phyloP scores from a whole-genome alignment of 2,797 vertebrate species.

The Clarias pachynema region DNA sequence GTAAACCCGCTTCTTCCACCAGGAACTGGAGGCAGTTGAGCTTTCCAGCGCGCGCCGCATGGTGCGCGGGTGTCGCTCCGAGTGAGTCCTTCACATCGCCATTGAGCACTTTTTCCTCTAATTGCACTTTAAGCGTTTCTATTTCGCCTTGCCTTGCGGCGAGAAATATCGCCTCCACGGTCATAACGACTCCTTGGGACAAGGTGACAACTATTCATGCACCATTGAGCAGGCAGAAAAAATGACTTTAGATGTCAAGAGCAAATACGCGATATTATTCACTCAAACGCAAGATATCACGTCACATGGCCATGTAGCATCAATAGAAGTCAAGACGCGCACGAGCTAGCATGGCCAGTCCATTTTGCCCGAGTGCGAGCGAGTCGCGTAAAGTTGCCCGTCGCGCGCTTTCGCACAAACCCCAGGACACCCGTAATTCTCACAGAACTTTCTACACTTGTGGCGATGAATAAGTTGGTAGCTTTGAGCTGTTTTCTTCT shows the following conservation, averaged over 20 bases:
- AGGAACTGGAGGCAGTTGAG: conserved; percentile 86
- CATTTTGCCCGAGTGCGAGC: not conserved
- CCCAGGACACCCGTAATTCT: conserved; percentile 7
- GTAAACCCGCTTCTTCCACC: conserved; percentile 84
- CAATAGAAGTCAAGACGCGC: not conserved
- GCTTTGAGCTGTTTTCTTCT: conserved; percentile 55
- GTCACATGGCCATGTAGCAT: not conserved
- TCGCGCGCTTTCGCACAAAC: not conserved
- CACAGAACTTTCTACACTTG: not conserved
- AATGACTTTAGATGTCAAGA: not conserved
- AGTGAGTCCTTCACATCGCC: conserved; percentile 78
- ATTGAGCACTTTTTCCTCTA: conserved; percentile 73
- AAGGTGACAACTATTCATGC: conserved; percentile 47
- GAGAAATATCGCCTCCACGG: conserved; percentile 80
- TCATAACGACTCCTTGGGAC: conserved; percentile 70
- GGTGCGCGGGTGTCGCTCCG: conserved; percentile 87
- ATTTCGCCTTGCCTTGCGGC: conserved; percentile 88
- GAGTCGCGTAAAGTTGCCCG: conserved; percentile 5
- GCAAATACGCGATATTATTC: not conserved
- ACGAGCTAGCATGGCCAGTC: not conserved
- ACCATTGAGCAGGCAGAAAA: conserved; percentile 52
- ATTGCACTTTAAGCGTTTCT: conserved; percentile 77
- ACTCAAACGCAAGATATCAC: not conserved
- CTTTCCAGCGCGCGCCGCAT: conserved; percentile 89
- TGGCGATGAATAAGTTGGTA: not conserved